Evolutionary conservation across 2,113 vertebrate genomes (phyloP).

Genomic region (Podocnemis expansa): DNA sequence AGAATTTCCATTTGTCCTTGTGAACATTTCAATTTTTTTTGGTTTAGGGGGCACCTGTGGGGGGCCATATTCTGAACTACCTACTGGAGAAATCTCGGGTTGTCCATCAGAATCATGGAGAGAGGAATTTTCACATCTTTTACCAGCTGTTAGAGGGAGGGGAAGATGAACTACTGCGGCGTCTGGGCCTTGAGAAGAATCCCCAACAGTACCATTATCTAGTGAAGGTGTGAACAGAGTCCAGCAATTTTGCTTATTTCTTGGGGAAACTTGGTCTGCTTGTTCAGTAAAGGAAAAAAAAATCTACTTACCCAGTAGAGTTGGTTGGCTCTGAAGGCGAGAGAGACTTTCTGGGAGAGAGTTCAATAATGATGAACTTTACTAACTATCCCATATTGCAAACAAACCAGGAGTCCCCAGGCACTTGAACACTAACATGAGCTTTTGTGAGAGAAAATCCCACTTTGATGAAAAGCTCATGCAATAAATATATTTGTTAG

Average conservation of each 20-base stretch:
- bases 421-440: too few species aligned
- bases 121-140: constrained; percentile 98
- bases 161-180: constrained; percentile 90
- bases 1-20: neutral
- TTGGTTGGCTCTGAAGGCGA: neutral
- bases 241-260: neutral
- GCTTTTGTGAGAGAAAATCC: too few species aligned
- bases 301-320: neutral
- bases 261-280: neutral
- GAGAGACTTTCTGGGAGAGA: neutral
- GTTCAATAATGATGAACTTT: neutral
- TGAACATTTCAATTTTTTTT: neutral
- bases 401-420: too few species aligned
- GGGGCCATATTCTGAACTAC: constrained; percentile 98
- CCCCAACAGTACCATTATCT: constrained; percentile 95
- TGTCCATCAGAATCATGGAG: constrained; percentile 95
- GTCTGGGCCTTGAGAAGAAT: constrained; percentile 92
- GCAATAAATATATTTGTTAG: too few species aligned
- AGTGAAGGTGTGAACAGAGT: constrained; percentile 83
- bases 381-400: neutral
- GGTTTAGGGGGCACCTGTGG: constrained; percentile 91
- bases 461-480: too few species aligned
- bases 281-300: neutral
- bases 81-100: constrained; percentile 98
- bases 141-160: constrained; percentile 97